Conservation (phyloP, 2,797 vertebrate species). For the Chiroxiphia lanceolata region DNA sequence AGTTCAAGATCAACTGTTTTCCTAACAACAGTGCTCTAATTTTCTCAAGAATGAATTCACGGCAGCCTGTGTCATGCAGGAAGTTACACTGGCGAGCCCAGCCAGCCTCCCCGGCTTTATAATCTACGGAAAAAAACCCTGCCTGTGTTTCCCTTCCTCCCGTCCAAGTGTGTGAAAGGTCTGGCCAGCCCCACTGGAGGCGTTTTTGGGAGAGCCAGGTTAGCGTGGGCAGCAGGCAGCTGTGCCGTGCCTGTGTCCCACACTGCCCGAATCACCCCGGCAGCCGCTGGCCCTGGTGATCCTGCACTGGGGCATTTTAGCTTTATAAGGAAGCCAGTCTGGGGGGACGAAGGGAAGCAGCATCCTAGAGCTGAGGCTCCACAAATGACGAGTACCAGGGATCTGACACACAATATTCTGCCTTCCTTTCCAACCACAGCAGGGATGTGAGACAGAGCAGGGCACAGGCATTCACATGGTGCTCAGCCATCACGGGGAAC, state of each 20-base stretch:
- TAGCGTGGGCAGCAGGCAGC: not conserved
- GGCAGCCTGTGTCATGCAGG: constrained; percentile 51
- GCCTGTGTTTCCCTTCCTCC: constrained; percentile 47
- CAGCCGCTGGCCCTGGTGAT: not conserved
- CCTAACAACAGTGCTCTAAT: not conserved
- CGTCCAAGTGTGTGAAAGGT: constrained; percentile 69
- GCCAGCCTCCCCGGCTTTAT: not conserved
- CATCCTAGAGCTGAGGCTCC: not conserved
- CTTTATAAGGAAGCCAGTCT: constrained; percentile 38
- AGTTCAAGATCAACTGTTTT: constrained; percentile 10
- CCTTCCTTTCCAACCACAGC: not conserved
- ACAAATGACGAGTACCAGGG: not conserved
- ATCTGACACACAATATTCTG: not conserved
- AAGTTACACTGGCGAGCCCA: not conserved
- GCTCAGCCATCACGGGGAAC: not conserved
- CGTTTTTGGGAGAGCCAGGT: constrained; percentile 2
- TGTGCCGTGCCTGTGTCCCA: not conserved
- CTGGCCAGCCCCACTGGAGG: constrained; percentile 31
- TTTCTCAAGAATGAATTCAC: constrained; percentile 39
- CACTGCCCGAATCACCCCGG: not conserved
- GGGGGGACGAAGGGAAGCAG: not conserved
- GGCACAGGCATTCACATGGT: rapidly evolving
- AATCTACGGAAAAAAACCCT: constrained; percentile 54
- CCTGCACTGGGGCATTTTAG: not conserved
- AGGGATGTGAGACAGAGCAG: not conserved